phyloP scores from a whole-genome alignment of 2,113 vertebrate genomes.

The Aptenodytes forsteri region DNA sequence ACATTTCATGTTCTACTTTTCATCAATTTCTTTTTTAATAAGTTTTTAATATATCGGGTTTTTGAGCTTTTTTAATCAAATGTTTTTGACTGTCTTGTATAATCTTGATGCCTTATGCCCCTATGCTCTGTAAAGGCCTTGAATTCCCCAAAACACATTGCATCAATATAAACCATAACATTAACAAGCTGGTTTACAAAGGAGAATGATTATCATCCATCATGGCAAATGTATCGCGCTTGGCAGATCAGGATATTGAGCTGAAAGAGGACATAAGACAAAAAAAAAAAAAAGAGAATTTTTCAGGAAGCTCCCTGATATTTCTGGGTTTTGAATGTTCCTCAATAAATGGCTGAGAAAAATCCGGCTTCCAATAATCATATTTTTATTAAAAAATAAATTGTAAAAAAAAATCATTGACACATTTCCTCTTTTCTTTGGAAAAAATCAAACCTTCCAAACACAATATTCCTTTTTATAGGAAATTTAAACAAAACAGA shows the following conservation, averaged over 20 bases:
- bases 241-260: background rate
- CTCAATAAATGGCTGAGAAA: background rate
- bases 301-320: background rate
- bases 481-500: background rate
- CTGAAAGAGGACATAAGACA: background rate
- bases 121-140: background rate
- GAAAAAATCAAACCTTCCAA: background rate
- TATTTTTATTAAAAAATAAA: background rate
- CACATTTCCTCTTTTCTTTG: background rate
- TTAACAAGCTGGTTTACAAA: background rate
- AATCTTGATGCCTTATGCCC: background rate
- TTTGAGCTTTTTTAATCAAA: background rate
- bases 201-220: background rate
- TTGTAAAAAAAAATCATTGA: too few relatives aligned
- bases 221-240: rapidly evolving
- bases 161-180: background rate
- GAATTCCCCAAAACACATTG: background rate
- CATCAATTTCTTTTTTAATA: background rate
- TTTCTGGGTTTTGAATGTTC: background rate
- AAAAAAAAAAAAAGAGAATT: background rate
- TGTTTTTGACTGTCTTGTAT: background rate
- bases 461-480: background rate
- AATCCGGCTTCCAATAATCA: background rate
- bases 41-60: background rate
- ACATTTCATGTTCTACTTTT: background rate